Evolutionary conservation across 2,113 vertebrate genomes (phyloP).

Genomic region (Orcinus orca): DNA sequence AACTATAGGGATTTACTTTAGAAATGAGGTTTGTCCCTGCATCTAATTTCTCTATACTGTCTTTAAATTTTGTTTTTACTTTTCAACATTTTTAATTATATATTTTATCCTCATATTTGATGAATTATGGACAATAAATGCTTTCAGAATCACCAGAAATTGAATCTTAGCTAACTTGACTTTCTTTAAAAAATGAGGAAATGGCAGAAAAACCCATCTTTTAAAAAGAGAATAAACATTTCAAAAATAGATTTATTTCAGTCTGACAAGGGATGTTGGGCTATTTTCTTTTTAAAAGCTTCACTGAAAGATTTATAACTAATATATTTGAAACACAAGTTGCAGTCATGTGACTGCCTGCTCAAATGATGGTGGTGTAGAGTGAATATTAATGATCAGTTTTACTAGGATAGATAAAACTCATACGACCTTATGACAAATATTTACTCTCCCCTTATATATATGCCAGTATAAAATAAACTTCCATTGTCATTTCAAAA

Average conservation of each 20-base stretch:
- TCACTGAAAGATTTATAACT: slow-evolving; percentile 30
- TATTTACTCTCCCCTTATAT: not conserved
- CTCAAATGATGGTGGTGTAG: not conserved
- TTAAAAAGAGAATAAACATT: not conserved
- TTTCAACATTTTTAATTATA: not conserved
- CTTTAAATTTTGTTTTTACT: not conserved
- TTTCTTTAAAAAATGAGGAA: not conserved
- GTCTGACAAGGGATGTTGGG: not conserved
- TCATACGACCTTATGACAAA: not conserved
- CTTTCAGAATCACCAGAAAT: not conserved
- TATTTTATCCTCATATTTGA: not conserved
- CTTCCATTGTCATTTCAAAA: slow-evolving; percentile 19
- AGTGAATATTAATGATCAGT: not conserved
- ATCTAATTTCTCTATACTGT: not conserved
- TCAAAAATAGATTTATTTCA: not conserved
- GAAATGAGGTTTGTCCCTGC: not conserved
- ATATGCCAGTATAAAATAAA: not conserved
- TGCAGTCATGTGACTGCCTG: not conserved
- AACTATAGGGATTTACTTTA: not conserved
- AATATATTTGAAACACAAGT: slow-evolving; percentile 47
- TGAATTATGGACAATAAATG: not conserved
- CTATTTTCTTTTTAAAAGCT: slow-evolving; percentile 42
- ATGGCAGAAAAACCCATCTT: not conserved
- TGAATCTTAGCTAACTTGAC: not conserved
- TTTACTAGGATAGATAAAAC: not conserved